A percentile compares a stretch with the other conserved stretches of the same genome.
Evolutionary conservation across 2,113 vertebrate species (phyloP).

Genomic region (Labrus mixtus): DNA sequence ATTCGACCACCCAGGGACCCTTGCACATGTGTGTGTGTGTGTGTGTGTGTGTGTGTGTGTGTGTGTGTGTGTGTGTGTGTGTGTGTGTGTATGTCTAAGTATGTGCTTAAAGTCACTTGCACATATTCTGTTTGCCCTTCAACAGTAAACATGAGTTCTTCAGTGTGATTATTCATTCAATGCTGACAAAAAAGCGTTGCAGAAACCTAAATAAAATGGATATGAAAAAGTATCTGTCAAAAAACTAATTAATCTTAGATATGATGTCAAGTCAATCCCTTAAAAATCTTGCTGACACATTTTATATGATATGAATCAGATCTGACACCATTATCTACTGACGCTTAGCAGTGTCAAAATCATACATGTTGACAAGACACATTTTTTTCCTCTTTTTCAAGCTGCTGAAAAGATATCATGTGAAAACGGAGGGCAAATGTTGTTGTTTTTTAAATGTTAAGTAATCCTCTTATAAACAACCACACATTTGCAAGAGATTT

Average conservation of each 20-base stretch:
- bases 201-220: constrained; percentile 4
- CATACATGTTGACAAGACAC: not conserved
- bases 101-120: constrained; percentile 64
- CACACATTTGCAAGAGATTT: constrained; percentile 32
- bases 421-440: constrained; percentile 17
- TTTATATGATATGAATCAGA: not conserved
- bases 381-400: constrained; percentile 10
- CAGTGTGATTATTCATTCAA: constrained; percentile 62
- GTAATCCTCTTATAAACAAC: constrained; percentile 21
- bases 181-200: constrained; percentile 4
- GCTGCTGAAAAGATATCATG: constrained; percentile 15
- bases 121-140: constrained; percentile 67
- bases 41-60: constrained; percentile 39
- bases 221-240: constrained; percentile 21
- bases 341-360: not conserved
- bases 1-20: constrained; percentile 76
- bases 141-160: constrained; percentile 67
- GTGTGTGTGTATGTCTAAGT: constrained; percentile 39
- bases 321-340: not conserved
- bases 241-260: constrained; percentile 10
- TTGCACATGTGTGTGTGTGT: constrained; percentile 41
- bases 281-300: constrained; percentile 14
- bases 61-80: constrained; percentile 38
- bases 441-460: constrained; percentile 33
- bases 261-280: constrained; percentile 18